These are phyloP conservation scores for Amphiduros pacificus DNA, from an alignment of 2,888 invertebrate genomes.

Conservation along the genomic window DNA sequence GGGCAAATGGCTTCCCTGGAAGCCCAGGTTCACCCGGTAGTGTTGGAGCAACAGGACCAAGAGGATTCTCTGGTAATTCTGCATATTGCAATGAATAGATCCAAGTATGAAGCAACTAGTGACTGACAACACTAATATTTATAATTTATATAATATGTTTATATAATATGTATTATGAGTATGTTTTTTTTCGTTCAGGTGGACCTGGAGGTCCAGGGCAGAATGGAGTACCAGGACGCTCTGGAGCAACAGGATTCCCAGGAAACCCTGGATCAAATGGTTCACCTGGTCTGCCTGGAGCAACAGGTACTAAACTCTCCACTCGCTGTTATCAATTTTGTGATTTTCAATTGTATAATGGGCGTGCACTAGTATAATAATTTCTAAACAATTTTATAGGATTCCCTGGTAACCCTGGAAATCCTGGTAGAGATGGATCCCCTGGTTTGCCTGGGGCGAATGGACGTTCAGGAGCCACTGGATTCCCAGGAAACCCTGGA, in stretches of 20 bases:
- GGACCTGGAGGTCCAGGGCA: conserved; percentile 9
- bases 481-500: conserved; percentile 2
- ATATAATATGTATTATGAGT: background rate
- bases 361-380: no score
- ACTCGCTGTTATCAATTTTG: no score
- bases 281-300: conserved; percentile 9
- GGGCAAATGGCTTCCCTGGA: conserved; percentile 12
- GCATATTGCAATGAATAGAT: conserved; percentile 19
- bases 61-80: background rate
- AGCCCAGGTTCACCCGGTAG: background rate
- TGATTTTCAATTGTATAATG: no score
- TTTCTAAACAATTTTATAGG: no score
- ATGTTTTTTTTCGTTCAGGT: conserved; percentile 1
- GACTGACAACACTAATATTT: no score
- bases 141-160: no score
- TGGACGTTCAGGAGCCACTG: background rate
- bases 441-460: conserved; percentile 1
- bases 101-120: no score
- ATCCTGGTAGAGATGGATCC: conserved; percentile 3
- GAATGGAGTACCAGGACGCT: conserved; percentile 1
- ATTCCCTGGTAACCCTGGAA: conserved; percentile 2
- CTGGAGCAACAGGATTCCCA: conserved; percentile 5
- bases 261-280: conserved; percentile 8
- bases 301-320: no score
- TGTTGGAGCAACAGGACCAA: conserved; percentile 1